These are phyloP conservation scores for Hypothenemus hampei DNA, from an alignment of 1,140 invertebrate species.

Conservation along the genomic window DNA sequence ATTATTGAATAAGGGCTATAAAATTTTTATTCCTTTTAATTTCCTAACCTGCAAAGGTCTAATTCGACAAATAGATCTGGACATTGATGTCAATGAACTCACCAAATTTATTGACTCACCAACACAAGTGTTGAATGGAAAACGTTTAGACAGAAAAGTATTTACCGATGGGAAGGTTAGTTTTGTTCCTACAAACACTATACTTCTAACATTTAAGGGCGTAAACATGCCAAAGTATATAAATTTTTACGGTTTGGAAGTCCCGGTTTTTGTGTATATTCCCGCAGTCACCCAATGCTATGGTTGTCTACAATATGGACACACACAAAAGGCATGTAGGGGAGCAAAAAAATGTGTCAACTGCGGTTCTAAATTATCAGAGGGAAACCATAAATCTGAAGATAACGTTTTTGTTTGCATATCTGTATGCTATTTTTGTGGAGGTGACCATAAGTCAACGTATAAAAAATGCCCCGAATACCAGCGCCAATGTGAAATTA, in stretches of 20 bases:
- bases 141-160: slow-evolving; percentile 3
- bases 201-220: not conserved
- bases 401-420: not conserved
- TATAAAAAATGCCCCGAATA: slow-evolving; percentile 17
- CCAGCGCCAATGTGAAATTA: slow-evolving; percentile 11
- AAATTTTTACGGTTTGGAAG: not conserved
- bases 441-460: slow-evolving; percentile 6
- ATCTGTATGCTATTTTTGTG: slow-evolving; percentile 12
- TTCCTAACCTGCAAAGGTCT: slow-evolving; percentile 5
- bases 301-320: slow-evolving; percentile 7
- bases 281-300: slow-evolving; percentile 8
- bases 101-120: slow-evolving; percentile 4
- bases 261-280: not conserved
- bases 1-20: not conserved
- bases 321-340: slow-evolving; percentile 15
- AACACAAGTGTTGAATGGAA: not conserved
- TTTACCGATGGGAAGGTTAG: not conserved
- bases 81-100: not conserved
- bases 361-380: too few relatives aligned
- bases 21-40: slow-evolving; percentile 9
- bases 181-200: not conserved
- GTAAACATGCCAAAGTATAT: slow-evolving; percentile 3
- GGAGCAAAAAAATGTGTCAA: slow-evolving; percentile 13
- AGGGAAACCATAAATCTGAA: not conserved
- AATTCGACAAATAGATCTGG: not conserved